Base-by-base conservation (phyloP, 2,888 invertebrate species). In the Xylota sylvarum region DNA sequence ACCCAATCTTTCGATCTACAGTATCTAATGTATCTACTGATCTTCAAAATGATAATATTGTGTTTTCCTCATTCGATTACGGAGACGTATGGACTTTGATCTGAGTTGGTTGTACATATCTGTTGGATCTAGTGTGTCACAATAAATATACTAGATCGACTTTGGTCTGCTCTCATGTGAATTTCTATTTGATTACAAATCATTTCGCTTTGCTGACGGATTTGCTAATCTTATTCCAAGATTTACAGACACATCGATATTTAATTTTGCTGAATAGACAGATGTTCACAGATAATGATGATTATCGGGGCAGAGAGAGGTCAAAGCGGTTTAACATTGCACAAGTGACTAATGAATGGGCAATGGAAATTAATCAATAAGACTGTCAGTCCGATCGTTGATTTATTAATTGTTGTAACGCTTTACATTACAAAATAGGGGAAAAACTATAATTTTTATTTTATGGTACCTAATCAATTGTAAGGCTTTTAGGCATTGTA, bases 101-200 rank as follows among this genome's bases (percentile, higher is more conserved):
- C 62, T 62, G 62, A 14, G 23, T 23, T 37, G 37, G 10, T n/a
- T 7, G 37, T 37, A 14, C n/a, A n/a, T n/a, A n/a, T 32, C 6
- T 32, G 27, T 32, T 14, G 14, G 2, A n/a, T 14, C 46, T 46
- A 9, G 12, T 27, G 12, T 52, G 23, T 52, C 35, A 10, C 56
- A 56, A 17, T 12, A 30, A 19, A 27, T 14, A 4, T 2, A 27
- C n/a, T 10, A n/a, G 4, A 7, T 43, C 12, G 23, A 7, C 4
- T 7, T 60, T 60, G 12, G 19, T 60, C 1, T 43, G 40, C 9
- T 10, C 12, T n/a, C n/a, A 19, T 58, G 23, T 7, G 30, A 46
- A 30, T 56, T 70, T 56, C 43, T n/a, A 14, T 30, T 56, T 6
- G 70, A 60, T 72, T 60, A 17, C 60, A 56, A 43, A 72, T 60